Evolutionary conservation across 2,113 vertebrate species (phyloP), one percentile per base, ranked within the genome.

Genomic region (Percopsis transmontana): DNA sequence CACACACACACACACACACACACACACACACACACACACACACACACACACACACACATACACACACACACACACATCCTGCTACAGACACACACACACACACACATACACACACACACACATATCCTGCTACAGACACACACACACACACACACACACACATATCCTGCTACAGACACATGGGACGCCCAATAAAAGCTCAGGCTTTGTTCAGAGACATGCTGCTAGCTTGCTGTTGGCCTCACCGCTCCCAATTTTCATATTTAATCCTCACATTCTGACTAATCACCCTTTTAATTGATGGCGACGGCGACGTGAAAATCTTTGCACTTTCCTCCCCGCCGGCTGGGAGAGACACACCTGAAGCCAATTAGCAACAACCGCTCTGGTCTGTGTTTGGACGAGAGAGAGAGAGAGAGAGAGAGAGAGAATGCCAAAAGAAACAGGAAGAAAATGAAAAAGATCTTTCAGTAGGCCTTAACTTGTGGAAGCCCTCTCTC

Each of bases 301-400:
- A 23, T 59, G 10, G 15, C 23, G 40, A 41, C 20, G 57, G n/a
- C 15, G 14, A 41, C 14, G 14, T 42, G 57, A 45, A 59, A 59
- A 15, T 41, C 12, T 44, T 24, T 20, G n/a, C 40, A 33, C 27
- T 33, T 33, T 33, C 27, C 27, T 3, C 8, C 40, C 57, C 57
- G 21, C 57, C 57, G 1, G 20, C 18, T 15, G 57, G 10, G 20
- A 59, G 47, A 16, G 19, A 7, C 27, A 58, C 21, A n/a, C 23
- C 55, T 57, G 55, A 65, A 52, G 54, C 19, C 18, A 52, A 65
- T 64, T 38, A 65, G 38, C 16, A 7, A 24, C 48, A 54, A 55
- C 42, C n/a, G 10, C 44, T 58, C n/a, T 41, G 52, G 55, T 44
- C 23, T 38, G 21, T 53, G 62, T 44, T 44, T 27, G 48, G 21